Evolutionary conservation across 2,888 invertebrate genomes (phyloP).

Genomic region (Hyalella azteca): DNA sequence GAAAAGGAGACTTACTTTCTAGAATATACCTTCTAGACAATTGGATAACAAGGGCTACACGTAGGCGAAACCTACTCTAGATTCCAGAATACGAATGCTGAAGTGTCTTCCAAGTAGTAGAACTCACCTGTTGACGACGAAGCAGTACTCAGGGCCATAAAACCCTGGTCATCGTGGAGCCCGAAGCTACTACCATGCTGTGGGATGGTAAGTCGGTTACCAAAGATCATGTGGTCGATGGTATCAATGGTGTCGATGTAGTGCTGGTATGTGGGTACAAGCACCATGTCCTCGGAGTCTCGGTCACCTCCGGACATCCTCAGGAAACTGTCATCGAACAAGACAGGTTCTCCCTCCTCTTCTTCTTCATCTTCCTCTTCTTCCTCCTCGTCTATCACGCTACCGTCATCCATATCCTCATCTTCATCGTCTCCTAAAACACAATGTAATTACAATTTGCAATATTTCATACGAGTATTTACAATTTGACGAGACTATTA

Average conservation of each 20-base stretch:
- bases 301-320: constrained; percentile 65
- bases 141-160: constrained; percentile 54
- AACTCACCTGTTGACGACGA: constrained; percentile 50
- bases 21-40: too few relatives aligned
- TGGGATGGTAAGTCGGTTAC: constrained; percentile 50
- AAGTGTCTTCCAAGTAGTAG: too few relatives aligned
- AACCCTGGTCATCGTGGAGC: constrained; percentile 53
- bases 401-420: constrained; percentile 58
- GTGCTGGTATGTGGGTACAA: constrained; percentile 63
- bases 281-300: constrained; percentile 70
- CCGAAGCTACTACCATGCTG: constrained; percentile 40
- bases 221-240: constrained; percentile 57
- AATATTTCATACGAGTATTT: too few relatives aligned
- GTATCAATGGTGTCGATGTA: constrained; percentile 58
- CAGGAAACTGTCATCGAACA: constrained; percentile 64
- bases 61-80: too few relatives aligned
- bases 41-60: too few relatives aligned
- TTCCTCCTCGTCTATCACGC: constrained; percentile 60
- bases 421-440: constrained; percentile 55
- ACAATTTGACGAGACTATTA: too few relatives aligned
- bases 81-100: too few relatives aligned
- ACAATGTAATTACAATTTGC: too few relatives aligned
- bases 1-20: too few relatives aligned
- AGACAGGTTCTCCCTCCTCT: constrained; percentile 64
- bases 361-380: constrained; percentile 64